Evolutionary conservation across 1,140 invertebrate genomes (phyloP), one percentile per base, ranked within the genome.

Genomic region (Drosophila burlai): DNA sequence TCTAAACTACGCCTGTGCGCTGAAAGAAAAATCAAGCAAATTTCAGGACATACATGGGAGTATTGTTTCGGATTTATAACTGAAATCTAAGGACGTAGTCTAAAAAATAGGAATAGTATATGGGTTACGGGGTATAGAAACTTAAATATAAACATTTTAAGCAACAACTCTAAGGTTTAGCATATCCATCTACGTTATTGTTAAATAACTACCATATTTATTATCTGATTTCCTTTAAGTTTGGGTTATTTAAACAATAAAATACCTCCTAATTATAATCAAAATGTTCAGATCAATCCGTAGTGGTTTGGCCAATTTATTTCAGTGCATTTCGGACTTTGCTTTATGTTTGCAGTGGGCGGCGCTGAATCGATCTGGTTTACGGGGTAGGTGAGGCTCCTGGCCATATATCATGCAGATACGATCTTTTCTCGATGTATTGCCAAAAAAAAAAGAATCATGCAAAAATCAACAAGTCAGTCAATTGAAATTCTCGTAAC

Each of bases 381-480:
- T 55, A 54, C 15, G 16, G 8, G 18, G 58, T 66, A 61, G 80
- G 84, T 67, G 83, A 77, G 83, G 67, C 61, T 21, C 18, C 24
- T 40, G 46, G 55, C 21, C 79, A 82, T 90, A 76, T 67, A 82
- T 90, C 85, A 90, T 91, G 50, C 72, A 80, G 85, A 90, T 90
- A 90, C 72, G n/a, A 90, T 90, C 85, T 81, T 75, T 82, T 89
- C 81, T 89, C 68, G 66, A 71, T 79, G 42, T 46, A 60, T 81
- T 65, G 49, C 67, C 45, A 76, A 73, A 69, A 76, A 50, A 16
- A 15, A 71, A 72, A 62, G 63, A 38, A 16, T 24, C 31, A n/a
- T 31, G 43, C 40, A 18, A 40, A 58, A 65, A 42, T 29, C 16
- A 10, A 49, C 52, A 21, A 24, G 34, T 38, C 43, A 71, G 74